Conservation (phyloP, 2,113 vertebrate genomes). For the Polyodon spathula region DNA sequence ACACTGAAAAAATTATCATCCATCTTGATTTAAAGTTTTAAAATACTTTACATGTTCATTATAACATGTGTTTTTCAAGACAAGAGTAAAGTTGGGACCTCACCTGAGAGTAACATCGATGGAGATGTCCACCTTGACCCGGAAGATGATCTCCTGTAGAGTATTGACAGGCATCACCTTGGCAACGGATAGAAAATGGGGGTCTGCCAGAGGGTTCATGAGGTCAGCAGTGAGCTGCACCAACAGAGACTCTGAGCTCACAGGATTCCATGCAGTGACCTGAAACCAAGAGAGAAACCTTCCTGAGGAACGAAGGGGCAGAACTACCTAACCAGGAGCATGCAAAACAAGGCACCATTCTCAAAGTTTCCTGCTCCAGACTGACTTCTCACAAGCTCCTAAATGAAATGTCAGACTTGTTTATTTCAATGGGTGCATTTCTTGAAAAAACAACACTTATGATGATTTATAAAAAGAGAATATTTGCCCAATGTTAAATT, state of each 20-base stretch:
- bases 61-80: no score
- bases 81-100: neutral
- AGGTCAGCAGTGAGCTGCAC: constrained; percentile 43
- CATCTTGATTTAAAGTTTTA: no score
- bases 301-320: neutral
- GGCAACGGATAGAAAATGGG: constrained; percentile 33
- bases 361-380: no score
- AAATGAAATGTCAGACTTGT: no score
- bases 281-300: constrained; percentile 21
- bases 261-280: constrained; percentile 56
- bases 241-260: constrained; percentile 49
- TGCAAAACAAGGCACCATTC: no score
- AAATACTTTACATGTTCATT: no score
- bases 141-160: constrained; percentile 34
- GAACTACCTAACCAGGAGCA: neutral
- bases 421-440: no score
- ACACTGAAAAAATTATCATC: no score
- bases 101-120: constrained; percentile 52
- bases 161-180: constrained; percentile 31
- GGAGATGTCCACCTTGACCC: constrained; percentile 49
- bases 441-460: no score
- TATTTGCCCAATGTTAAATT: no score
- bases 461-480: no score
- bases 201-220: constrained; percentile 36
- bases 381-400: no score